These are phyloP conservation scores for Ridgeia piscesae DNA, from an alignment of 1,140 invertebrate species.

Conservation along the genomic window DNA sequence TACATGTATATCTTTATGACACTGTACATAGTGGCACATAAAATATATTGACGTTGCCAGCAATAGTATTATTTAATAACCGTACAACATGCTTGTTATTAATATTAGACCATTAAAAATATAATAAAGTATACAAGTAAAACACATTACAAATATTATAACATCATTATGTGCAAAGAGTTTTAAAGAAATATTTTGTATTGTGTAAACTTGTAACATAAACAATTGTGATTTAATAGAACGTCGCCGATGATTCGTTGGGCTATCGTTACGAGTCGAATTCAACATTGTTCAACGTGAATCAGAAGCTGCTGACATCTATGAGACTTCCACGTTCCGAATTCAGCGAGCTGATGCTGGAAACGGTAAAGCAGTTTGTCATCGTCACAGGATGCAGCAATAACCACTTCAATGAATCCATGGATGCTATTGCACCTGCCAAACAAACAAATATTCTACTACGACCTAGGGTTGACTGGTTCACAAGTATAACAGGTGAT, in stretches of 20 bases:
- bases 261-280: not conserved
- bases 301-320: not conserved
- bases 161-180: too few species aligned
- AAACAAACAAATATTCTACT: not conserved
- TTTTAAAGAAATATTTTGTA: not conserved
- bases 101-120: too few species aligned
- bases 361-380: not conserved
- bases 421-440: not conserved
- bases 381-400: not conserved
- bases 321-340: not conserved
- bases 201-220: not conserved
- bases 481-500: conserved; percentile 3
- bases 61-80: too few species aligned
- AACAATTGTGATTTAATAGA: not conserved
- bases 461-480: conserved; percentile 1
- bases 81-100: too few species aligned
- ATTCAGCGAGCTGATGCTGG: not conserved
- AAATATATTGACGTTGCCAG: too few species aligned
- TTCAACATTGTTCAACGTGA: not conserved
- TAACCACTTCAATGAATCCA: not conserved
- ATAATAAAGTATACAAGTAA: too few species aligned
- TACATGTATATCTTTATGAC: too few species aligned
- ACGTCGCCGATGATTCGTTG: not conserved
- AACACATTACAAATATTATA: too few species aligned
- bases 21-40: too few species aligned